phyloP scores from a whole-genome alignment of 2,888 invertebrate species.

The Tinea trinotella region DNA sequence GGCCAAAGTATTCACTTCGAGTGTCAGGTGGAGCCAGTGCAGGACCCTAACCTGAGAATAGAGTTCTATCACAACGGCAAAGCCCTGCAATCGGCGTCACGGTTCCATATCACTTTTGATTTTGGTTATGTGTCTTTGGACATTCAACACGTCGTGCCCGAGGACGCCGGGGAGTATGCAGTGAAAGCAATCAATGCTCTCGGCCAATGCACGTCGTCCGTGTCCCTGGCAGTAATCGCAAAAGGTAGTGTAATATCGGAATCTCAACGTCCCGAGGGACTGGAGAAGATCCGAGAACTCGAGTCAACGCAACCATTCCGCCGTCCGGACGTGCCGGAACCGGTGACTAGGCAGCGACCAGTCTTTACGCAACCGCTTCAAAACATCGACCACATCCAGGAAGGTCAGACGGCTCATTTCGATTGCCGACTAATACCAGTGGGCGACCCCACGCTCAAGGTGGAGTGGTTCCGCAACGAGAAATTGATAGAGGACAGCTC shows the following conservation, averaged over 20 bases:
- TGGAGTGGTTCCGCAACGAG: constrained; percentile 96
- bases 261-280: constrained; percentile 94
- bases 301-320: constrained; percentile 86
- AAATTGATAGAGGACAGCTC: constrained; percentile 92
- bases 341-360: constrained; percentile 89
- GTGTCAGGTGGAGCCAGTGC: constrained; percentile 91
- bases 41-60: constrained; percentile 90
- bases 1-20: constrained; percentile 97
- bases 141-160: constrained; percentile 93
- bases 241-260: constrained; percentile 89
- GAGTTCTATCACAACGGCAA: constrained; percentile 95
- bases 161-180: constrained; percentile 96
- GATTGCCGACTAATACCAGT: constrained; percentile 95
- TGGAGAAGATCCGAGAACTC: constrained; percentile 91
- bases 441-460: constrained; percentile 93
- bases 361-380: constrained; percentile 95
- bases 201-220: constrained; percentile 89
- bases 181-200: constrained; percentile 93
- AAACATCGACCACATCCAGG: constrained; percentile 88
- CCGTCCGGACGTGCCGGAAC: constrained; percentile 84
- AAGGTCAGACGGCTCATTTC: constrained; percentile 94
- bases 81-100: constrained; percentile 89
- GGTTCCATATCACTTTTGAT: constrained; percentile 96
- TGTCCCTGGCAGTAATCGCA: constrained; percentile 85
- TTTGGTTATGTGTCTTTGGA: constrained; percentile 98